phyloP scores from a whole-genome alignment of 2,113 vertebrate genomes.

The Chelonoidis abingdonii region DNA sequence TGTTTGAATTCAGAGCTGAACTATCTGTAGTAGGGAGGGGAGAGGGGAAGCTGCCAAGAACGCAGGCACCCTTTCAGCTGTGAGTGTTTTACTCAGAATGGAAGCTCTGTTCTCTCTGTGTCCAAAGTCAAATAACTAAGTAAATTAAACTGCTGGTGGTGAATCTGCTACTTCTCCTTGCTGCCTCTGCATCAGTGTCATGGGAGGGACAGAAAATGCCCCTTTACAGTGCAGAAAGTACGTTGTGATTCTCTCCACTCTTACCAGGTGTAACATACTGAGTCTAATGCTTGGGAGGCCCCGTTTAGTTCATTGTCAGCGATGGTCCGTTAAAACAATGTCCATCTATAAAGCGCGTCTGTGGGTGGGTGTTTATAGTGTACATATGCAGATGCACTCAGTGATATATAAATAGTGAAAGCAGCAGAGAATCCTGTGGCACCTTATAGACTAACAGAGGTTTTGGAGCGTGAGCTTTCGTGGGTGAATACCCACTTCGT shows the following conservation, averaged over 20 bases:
- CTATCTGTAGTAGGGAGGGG: rapidly evolving
- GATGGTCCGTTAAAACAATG: rapidly evolving
- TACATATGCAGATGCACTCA: not conserved
- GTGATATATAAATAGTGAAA: not conserved
- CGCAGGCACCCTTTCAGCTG: rapidly evolving
- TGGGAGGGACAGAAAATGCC: rapidly evolving
- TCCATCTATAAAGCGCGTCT: rapidly evolving
- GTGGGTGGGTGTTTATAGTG: not conserved
- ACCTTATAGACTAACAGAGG: no score
- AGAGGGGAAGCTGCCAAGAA: rapidly evolving
- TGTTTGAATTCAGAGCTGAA: rapidly evolving
- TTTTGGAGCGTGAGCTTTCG: no score
- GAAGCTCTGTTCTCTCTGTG: not conserved
- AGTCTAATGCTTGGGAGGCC: not conserved
- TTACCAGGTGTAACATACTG: rapidly evolving
- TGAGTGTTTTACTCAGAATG: rapidly evolving
- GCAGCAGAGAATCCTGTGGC: no score
- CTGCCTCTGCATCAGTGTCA: not conserved
- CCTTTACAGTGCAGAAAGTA: not conserved
- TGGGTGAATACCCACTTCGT: no score
- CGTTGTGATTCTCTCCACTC: rapidly evolving
- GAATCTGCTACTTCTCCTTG: not conserved
- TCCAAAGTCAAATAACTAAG: not conserved
- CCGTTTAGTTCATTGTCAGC: rapidly evolving
- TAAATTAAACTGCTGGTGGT: rapidly evolving